Percentiles rank a stretch among this genome's conserved stretches.
These are phyloP conservation scores for Procapra przewalskii DNA, from an alignment of 2,113 vertebrate species.

Conservation along the genomic window DNA sequence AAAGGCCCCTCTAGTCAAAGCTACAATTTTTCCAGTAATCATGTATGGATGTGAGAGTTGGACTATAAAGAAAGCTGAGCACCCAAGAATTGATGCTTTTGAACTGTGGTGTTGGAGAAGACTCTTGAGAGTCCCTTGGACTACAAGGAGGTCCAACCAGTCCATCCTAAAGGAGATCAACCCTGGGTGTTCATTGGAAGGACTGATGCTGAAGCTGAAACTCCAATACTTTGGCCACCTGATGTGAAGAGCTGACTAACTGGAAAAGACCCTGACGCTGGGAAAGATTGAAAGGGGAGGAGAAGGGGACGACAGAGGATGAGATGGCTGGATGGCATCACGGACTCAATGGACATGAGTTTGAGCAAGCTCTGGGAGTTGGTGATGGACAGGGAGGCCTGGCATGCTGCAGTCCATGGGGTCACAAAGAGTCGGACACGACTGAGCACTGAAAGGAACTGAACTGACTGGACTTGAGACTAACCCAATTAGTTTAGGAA, in stretches of 20 bases:
- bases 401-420: accelerated
- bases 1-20: neutral
- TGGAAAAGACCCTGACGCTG: neutral
- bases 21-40: neutral
- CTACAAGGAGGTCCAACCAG: neutral
- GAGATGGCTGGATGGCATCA: neutral
- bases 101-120: neutral
- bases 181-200: neutral
- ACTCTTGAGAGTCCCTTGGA: neutral
- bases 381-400: neutral
- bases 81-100: neutral
- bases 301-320: neutral
- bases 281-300: neutral
- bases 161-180: neutral
- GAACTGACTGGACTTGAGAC: neutral
- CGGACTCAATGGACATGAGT: neutral
- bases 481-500: neutral
- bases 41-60: neutral
- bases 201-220: neutral
- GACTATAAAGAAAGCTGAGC: neutral
- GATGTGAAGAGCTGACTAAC: neutral
- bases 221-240: neutral
- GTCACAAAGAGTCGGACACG: accelerated
- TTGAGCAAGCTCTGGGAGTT: neutral
- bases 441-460: neutral